Evolutionary conservation across 2,113 vertebrate genomes (phyloP), one percentile per base, ranked within the genome.

Genomic region (Polypterus senegalus): DNA sequence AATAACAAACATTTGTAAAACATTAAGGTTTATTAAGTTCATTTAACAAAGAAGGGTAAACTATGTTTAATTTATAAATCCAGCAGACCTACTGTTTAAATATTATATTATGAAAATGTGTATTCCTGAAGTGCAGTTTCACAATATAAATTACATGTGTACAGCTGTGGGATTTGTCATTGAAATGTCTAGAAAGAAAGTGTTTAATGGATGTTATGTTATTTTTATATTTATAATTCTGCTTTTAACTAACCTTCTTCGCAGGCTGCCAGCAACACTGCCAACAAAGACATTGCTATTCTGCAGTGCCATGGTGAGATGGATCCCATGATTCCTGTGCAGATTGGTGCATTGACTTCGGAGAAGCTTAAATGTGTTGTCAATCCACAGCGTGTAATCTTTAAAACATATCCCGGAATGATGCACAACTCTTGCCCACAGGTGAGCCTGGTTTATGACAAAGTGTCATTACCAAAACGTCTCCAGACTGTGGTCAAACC

Each of bases 261-360:
- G n/a, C 76, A 98, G 96, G 93, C 87, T 0, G 91, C 89, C 0
- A 88, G 73, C n/a, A 80, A 81, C 51, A 84, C 82, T 0, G 82
- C 85, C 63, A 79, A 86, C 75, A 93, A 88, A 84, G 91, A 92
- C 77, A 81, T 91, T 5, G 85, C 91, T 54, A 93, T 99, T 76
- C 78, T 99, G 76, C 94, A 97, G 77, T 99, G 96, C 79, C 96
- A 99, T 0, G 96, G 96, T 10, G 92, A 97, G 71, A 69, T 80
- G 70, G 96, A 99, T 65, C 68, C 71, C 69, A 93, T 97, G 93
- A 91, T 99, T 67, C 95, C 94, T 0, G 74, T 87, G 47, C 87
- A 85, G 57, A 94, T 94, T 2, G 94, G 94, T 52, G 82, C 82
- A 58, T 82, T 95, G 83, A 99, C 96, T 0, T 81, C 91, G 0